Evolutionary conservation across 2,888 invertebrate genomes (phyloP), one percentile per base, ranked within the genome.

Genomic region (Agonum fuliginosum): DNA sequence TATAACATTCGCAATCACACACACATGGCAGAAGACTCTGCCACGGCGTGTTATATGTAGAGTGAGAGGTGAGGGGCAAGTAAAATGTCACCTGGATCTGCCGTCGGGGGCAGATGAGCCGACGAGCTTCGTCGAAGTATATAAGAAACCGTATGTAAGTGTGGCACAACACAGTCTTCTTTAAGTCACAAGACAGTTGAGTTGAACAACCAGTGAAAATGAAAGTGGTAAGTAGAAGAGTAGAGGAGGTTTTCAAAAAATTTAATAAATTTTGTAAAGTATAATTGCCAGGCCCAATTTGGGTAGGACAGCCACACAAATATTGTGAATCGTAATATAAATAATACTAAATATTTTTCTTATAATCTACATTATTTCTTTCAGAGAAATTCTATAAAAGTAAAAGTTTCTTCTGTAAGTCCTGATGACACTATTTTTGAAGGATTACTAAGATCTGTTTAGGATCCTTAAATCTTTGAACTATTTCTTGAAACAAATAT

Each of bases 191-290:
- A 34, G 48, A 70, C 54, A 54, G 24, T 41, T 34, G 22, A 46
- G 14, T n/a, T n/a, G n/a, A 54, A 58, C 8, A 69, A 24, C 46
- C 22, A 58, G 27, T 51, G 46, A 67, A 75, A 67, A 75, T 75
- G 75, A 75, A 75, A 75, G 67, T 75, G 67, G 75, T 75, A 67
- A 75, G 75, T 75, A n/a, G 69, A 24, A 43, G n/a, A n/a, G n/a
- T n/a, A n/a, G n/a, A n/a, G n/a, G 6, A 27, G 6, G 3, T 6
- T 27, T 27, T 6, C 27, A 27, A 3, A 1, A 37, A 37, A 1
- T 8, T 0, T 37, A 37, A 37, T 37, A 3, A 37, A 37, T 37
- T n/a, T 37, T 37, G 3, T n/a, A n/a, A 1, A 30, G 8, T 12
- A 37, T n/a, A 37, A 37, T 37, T 12, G 10, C n/a, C 37, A 37